These are phyloP conservation scores for Drosophila stalkeri DNA, from an alignment of 2,888 invertebrate species.

Conservation along the genomic window DNA sequence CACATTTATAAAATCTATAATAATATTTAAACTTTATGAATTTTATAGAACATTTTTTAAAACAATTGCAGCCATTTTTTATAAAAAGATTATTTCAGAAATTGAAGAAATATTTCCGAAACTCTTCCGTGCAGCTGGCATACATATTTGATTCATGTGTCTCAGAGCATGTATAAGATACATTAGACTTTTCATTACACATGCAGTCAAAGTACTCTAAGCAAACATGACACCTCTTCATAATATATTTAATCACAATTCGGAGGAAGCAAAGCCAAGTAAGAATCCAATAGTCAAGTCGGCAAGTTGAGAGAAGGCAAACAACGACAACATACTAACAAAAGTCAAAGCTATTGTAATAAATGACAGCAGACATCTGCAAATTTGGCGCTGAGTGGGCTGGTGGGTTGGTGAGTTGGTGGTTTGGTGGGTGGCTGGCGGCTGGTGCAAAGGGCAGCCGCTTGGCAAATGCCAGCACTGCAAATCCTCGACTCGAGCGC, in stretches of 20 bases:
- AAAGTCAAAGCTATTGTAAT: constrained; percentile 84
- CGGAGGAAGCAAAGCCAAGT: constrained; percentile 22
- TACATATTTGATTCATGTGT: neutral
- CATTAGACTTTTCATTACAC: no score
- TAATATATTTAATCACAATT: constrained; percentile 29
- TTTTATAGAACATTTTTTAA: neutral
- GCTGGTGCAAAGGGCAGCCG: constrained; percentile 44
- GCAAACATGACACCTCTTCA: constrained; percentile 9
- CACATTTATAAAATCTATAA: neutral
- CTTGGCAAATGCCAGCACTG: constrained; percentile 74
- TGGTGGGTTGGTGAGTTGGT: constrained; percentile 7
- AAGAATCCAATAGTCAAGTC: constrained; percentile 48
- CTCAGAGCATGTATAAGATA: neutral
- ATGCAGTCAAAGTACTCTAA: constrained; percentile 1
- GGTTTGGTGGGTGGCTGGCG: constrained; percentile 9
- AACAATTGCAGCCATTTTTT: no score
- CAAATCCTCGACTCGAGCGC: constrained; percentile 62
- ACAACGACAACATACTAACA: constrained; percentile 76
- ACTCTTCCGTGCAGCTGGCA: neutral
- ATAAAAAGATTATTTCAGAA: neutral
- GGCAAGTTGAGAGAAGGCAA: constrained; percentile 28
- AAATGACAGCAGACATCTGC: constrained; percentile 84
- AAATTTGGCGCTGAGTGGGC: constrained; percentile 42
- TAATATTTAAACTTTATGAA: neutral
- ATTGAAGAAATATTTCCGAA: neutral